Percentiles rank a stretch among this genome's conserved stretches.
Evolutionary conservation across 2,797 vertebrate genomes (phyloP).

Genomic region (Leptatherina wallacei): DNA sequence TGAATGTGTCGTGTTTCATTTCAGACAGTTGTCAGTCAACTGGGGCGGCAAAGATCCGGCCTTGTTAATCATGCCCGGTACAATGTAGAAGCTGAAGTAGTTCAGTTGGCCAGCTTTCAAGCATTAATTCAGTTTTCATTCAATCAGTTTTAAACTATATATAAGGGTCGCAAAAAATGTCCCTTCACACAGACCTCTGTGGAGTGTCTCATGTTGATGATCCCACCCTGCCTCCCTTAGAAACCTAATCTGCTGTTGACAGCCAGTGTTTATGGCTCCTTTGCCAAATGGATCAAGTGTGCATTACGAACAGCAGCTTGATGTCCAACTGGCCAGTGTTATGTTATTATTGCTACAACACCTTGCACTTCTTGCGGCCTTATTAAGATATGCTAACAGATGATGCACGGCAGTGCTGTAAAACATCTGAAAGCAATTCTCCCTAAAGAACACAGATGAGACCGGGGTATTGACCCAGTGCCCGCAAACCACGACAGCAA

Average conservation of each 20-base stretch:
- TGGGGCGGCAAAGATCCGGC: neutral
- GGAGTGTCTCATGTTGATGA: constrained; percentile 14
- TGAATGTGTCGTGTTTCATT: constrained; percentile 18
- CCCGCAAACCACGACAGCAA: constrained; percentile 22
- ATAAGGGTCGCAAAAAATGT: neutral
- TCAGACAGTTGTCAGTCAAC: neutral
- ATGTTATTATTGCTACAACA: constrained; percentile 57
- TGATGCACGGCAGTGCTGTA: constrained; percentile 49
- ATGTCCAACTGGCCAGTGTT: constrained; percentile 41
- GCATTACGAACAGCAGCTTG: constrained; percentile 58
- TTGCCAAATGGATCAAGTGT: constrained; percentile 65
- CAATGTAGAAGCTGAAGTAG: neutral
- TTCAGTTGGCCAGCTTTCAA: too few species aligned
- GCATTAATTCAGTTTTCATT: neutral
- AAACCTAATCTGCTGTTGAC: constrained; percentile 73
- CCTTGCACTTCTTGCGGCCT: constrained; percentile 54
- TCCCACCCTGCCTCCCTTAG: constrained; percentile 17
- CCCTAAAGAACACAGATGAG: constrained; percentile 19
- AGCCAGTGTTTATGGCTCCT: constrained; percentile 47
- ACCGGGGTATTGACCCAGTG: constrained; percentile 19
- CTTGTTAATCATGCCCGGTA: neutral
- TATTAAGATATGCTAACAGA: constrained; percentile 69
- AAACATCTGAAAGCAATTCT: constrained; percentile 51
- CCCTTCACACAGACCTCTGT: neutral
- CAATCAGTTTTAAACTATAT: neutral